Evolutionary conservation across 2,113 vertebrate species (phyloP), one percentile per base, ranked within the genome.

Genomic region (Leptobrachium ailaonicum): DNA sequence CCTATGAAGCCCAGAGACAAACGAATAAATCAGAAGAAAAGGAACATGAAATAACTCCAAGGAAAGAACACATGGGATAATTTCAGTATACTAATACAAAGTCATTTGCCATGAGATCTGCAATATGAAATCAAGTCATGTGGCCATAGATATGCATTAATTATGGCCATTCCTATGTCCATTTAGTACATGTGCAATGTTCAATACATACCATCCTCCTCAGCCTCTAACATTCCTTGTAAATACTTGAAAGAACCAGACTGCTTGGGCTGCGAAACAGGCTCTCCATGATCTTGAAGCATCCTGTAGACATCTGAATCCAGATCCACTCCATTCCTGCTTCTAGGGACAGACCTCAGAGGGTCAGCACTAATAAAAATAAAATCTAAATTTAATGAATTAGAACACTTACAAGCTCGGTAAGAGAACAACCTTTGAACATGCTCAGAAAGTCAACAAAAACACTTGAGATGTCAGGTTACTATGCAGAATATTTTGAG

Each of bases 281-380:
- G 94, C 47, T 88, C 93, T 4, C 94, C 93, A 1, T 94, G 90
- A 68, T 95, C 96, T 87, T 95, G 95, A n/a, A 99, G 95, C 97
- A 99, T 99, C 92, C 94, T 95, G 91, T 98, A 99, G 82, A 99
- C 97, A 8, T 97, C 96, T 0, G 97, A 99, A 80, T 96, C 93
- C 32, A 91, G 77, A 83, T 98, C 93, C 2, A 97, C 91, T 71
- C 94, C 92, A 0, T 94, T 92, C 9, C 90, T 93, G 85, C 83
- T 90, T 83, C 86, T 85, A 0, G 93, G 89, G 2, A 94, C 91
- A 14, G 89, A 87, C 56, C 90, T 79, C 63, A 91, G 66, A 8
- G 92, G 90, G 81, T 98, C 97, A 0, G 88, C 86, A 83, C 96
- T 99, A 84, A 32, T 85, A 76, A 82, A 82, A 76, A 89, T 72